Evolutionary conservation across 2,113 vertebrate genomes (phyloP).

Genomic region (Odobenus rosmarus): DNA sequence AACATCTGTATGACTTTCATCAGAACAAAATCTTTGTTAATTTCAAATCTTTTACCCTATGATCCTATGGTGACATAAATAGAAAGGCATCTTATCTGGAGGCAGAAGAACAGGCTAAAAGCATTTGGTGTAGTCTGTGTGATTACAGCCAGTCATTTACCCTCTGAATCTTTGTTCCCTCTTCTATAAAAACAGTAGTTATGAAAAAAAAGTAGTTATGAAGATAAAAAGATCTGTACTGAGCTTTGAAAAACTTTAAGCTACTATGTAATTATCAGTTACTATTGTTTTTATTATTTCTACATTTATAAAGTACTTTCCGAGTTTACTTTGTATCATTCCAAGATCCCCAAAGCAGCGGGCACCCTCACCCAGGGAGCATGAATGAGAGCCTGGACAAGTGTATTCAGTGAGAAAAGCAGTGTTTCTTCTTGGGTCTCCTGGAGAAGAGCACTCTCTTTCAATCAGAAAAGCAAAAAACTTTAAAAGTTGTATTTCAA

Average conservation of each 20-base stretch:
- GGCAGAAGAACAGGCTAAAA: background rate
- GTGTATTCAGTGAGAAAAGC: background rate
- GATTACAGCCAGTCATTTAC: background rate
- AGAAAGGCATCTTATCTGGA: background rate
- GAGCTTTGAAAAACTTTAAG: background rate
- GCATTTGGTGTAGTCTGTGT: background rate
- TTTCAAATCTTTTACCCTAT: background rate
- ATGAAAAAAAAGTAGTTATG: background rate
- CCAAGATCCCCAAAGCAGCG: background rate
- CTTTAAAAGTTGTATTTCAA: background rate
- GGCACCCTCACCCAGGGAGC: background rate
- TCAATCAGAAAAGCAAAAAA: background rate
- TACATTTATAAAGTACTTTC: background rate
- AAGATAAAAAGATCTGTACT: background rate
- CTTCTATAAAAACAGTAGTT: background rate
- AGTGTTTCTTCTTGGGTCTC: background rate
- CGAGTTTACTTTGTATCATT: background rate
- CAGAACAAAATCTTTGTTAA: background rate
- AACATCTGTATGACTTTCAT: background rate
- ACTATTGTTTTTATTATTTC: background rate
- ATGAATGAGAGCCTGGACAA: background rate
- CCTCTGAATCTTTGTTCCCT: background rate
- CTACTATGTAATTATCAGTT: background rate
- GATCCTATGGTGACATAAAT: background rate
- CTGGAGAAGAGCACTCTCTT: background rate